A percentile compares a stretch with the other conserved stretches of the same genome.
Evolutionary conservation across 2,797 vertebrate genomes (phyloP).

Genomic region (Yasuhikotakia modesta): DNA sequence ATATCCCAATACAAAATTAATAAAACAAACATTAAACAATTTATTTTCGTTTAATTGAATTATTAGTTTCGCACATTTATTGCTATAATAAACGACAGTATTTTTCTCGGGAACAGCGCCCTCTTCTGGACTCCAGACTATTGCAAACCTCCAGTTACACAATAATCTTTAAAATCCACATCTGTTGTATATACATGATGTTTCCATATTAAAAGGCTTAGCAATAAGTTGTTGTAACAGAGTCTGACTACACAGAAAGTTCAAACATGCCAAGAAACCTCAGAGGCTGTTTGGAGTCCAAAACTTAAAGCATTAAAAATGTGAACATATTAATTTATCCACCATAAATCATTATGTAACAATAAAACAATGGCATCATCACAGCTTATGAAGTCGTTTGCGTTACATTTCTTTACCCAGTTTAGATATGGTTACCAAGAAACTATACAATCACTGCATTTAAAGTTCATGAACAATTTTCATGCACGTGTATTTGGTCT

Average conservation of each 20-base stretch:
- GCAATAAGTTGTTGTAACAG: neutral
- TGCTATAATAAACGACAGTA: too few species aligned
- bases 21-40: neutral
- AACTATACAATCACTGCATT: too few species aligned
- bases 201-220: neutral
- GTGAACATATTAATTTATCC: neutral
- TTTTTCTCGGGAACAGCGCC: conserved; percentile 13
- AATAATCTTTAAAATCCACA: conserved; percentile 16
- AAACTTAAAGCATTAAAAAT: neutral
- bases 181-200: conserved; percentile 6
- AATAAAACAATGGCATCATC: too few species aligned
- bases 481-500: too few species aligned
- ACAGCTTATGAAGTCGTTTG: too few species aligned
- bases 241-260: neutral
- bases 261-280: neutral
- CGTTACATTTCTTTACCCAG: too few species aligned
- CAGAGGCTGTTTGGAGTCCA: too few species aligned
- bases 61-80: neutral
- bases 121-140: conserved; percentile 7
- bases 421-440: too few species aligned
- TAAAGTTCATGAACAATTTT: too few species aligned
- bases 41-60: neutral
- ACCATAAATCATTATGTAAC: too few species aligned
- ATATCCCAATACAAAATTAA: neutral
- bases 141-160: neutral